Base-by-base conservation (phyloP, 2,888 invertebrate species). In the Cyaniris semiargus region DNA sequence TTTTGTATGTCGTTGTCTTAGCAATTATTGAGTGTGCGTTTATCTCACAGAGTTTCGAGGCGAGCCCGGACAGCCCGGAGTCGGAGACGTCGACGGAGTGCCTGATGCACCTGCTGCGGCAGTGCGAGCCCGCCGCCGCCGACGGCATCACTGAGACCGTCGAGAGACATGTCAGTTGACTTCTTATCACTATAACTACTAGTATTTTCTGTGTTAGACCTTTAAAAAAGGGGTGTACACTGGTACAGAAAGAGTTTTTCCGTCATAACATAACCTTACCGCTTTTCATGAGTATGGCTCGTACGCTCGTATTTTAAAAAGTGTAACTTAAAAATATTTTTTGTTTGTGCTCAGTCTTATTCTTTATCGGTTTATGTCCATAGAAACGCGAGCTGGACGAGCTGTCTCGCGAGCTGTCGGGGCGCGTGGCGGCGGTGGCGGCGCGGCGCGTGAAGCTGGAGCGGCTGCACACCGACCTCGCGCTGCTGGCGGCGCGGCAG, bases 371-470 rank as follows among this genome's bases (percentile, higher is more conserved):
- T 38, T 38, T 44, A 44, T 44, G 23, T 60, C 10, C 0, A 23
- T 83, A 97, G 97, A 96, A 96, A 89, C 96, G 96, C 82, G 97
- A 97, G 87, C 89, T 97, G 56, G 95, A 95, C 38, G 95, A 95
- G 66, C 83, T 97, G 77, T 97, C 97, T 85, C 95, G 94, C 3
- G 96, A 97, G 88, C 88, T 97, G 3, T 95, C 94, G 85, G 95
- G 89, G 78, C 95, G 95, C 83, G 96, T 95, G 83, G 95, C 93
- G 84, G 95, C 95, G 71, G 94, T 95, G 34, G 95, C 95, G 70
- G 95, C 95, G 34, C 95, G 95, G 80, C 95, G 95, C 79, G 95
- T 93, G 76, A 96, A 96, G 87, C 95, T 97, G 78, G 96, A 96
- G 84, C 94, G 95, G 82, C 94, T 97, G 83, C 96, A 97, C 84